phyloP scores from a whole-genome alignment of 2,888 invertebrate species.

The Mimachlamys varia region DNA sequence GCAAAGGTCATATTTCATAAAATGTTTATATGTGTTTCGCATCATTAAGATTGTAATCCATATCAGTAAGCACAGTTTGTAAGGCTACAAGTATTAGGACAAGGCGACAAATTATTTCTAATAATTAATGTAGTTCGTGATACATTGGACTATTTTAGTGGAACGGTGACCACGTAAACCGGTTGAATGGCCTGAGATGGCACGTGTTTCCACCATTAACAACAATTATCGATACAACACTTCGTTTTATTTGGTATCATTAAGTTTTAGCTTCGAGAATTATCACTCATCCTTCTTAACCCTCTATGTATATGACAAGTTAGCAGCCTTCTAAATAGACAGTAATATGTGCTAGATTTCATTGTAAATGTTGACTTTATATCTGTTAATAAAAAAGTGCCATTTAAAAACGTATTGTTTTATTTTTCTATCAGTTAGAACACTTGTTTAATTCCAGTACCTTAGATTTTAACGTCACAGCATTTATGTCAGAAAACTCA shows the following conservation, averaged over 20 bases:
- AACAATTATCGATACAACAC: no score
- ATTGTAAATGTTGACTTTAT: slow-evolving; percentile 29
- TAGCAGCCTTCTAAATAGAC: neutral
- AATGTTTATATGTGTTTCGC: no score
- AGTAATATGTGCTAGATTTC: neutral
- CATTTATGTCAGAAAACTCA: no score
- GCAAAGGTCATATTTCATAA: neutral
- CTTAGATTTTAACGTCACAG: no score
- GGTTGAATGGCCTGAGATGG: no score
- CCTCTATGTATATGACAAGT: neutral
- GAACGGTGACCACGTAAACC: no score
- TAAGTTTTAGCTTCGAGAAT: no score
- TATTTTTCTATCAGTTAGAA: neutral
- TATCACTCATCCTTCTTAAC: neutral
- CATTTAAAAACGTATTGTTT: neutral
- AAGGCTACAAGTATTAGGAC: neutral
- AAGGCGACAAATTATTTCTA: neutral
- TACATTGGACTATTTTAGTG: neutral
- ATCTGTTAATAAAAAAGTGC: slow-evolving; percentile 34
- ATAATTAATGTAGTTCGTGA: slow-evolving; percentile 6
- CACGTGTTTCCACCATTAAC: no score
- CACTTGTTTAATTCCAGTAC: no score
- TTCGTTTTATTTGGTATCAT: no score
- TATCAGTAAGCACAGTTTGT: neutral
- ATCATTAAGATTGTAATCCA: neutral